Evolutionary conservation across 2,113 vertebrate species (phyloP).

Genomic region (Microcebus jonahi): DNA sequence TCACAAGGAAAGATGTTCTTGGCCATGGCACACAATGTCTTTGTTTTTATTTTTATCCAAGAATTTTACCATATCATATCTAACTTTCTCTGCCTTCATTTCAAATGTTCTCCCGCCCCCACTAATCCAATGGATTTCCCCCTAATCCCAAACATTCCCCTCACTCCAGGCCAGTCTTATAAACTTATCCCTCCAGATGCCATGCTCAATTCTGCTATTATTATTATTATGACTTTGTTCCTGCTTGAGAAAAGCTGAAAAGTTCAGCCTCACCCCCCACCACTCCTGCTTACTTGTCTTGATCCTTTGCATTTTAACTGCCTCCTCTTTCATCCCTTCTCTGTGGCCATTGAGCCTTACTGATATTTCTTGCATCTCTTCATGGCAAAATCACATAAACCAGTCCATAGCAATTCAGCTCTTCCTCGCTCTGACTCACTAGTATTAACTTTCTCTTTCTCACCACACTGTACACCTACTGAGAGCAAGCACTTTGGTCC

Average conservation of each 20-base stretch:
- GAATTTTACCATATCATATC: background rate
- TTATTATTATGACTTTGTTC: background rate
- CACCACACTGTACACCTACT: background rate
- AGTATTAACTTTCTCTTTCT: background rate
- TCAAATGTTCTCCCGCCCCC: background rate
- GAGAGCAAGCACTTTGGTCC: background rate
- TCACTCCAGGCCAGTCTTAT: background rate
- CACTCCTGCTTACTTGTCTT: background rate
- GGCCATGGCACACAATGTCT: background rate
- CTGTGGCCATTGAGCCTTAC: background rate
- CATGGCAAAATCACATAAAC: background rate
- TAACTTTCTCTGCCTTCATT: background rate
- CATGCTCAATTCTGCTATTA: background rate
- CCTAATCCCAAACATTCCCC: background rate
- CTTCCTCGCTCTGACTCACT: background rate
- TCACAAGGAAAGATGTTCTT: background rate
- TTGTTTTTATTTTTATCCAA: background rate
- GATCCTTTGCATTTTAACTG: background rate
- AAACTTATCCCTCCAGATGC: constrained; percentile 5
- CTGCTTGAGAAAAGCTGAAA: background rate
- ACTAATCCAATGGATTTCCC: background rate
- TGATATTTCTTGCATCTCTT: background rate
- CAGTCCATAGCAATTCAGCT: background rate
- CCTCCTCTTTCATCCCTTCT: background rate
- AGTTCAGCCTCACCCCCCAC: background rate